These are phyloP conservation scores for Characodon lateralis DNA, from an alignment of 2,797 vertebrate species.

Conservation along the genomic window DNA sequence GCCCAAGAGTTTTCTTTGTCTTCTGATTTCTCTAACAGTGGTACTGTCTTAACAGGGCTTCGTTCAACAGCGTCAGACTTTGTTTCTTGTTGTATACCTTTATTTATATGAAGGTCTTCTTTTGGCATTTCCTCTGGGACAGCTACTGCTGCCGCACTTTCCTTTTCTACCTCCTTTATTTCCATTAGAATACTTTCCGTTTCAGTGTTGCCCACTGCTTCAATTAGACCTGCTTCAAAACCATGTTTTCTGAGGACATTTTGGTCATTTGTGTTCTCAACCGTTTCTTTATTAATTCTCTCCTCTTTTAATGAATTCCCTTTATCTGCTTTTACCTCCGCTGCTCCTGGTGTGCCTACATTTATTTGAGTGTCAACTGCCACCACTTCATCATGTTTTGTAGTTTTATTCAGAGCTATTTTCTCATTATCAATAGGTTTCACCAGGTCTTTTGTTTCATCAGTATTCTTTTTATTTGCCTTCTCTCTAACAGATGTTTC, in stretches of 20 bases:
- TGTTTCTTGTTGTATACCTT: conserved; percentile 32
- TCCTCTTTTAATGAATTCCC: conserved; percentile 29
- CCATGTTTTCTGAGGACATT: conserved; percentile 27
- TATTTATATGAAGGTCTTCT: conserved; percentile 32
- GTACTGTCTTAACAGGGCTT: conserved; percentile 22
- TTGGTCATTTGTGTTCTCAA: conserved; percentile 36
- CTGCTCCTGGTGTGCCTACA: conserved; percentile 9
- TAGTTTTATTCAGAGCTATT: conserved; percentile 7
- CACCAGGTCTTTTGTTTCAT: conserved; percentile 18
- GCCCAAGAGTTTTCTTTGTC: conserved; percentile 17
- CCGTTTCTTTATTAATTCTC: conserved; percentile 19
- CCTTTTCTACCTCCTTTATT: conserved; percentile 36
- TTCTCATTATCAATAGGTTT: conserved; percentile 9
- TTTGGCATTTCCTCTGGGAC: conserved; percentile 27
- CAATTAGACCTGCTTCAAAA: conserved; percentile 31
- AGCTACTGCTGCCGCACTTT: background rate
- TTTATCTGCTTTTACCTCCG: conserved; percentile 40
- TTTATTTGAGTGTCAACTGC: conserved; percentile 32
- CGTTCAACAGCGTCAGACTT: conserved; percentile 20
- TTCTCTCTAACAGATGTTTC: conserved; percentile 25
- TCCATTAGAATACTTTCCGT: conserved; percentile 36
- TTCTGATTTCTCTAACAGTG: conserved; percentile 27
- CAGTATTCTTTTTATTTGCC: conserved; percentile 3
- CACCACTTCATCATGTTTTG: conserved; percentile 11
- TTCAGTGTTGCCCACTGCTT: conserved; percentile 20